Percentiles rank a stretch among this genome's conserved stretches.
These are phyloP conservation scores for Melanogrammus aeglefinus DNA, from an alignment of 2,797 vertebrate genomes.

Conservation along the genomic window DNA sequence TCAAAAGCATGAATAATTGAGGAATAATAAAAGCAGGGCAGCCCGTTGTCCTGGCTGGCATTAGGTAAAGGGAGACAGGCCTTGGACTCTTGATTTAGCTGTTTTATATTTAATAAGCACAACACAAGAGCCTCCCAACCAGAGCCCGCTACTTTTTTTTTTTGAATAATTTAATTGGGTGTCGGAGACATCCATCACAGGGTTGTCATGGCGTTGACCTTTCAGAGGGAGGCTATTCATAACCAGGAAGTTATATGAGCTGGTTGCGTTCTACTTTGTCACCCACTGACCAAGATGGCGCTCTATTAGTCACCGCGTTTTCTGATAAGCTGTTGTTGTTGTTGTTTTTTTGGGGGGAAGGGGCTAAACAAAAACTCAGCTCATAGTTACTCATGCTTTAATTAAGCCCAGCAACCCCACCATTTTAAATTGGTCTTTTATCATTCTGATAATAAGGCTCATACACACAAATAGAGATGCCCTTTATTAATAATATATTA, in stretches of 20 bases:
- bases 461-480: too few relatives aligned
- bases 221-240: constrained; percentile 78
- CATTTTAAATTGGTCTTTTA: constrained; percentile 31
- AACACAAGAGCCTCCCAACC: constrained; percentile 64
- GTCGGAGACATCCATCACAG: constrained; percentile 79
- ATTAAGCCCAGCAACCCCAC: constrained; percentile 34
- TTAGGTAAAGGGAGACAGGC: constrained; percentile 61
- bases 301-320: constrained; percentile 42
- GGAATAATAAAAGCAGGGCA: constrained; percentile 51
- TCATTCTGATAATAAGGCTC: too few relatives aligned
- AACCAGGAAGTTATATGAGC: constrained; percentile 79
- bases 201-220: constrained; percentile 82
- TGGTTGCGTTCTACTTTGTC: constrained; percentile 66
- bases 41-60: constrained; percentile 61
- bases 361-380: too few relatives aligned
- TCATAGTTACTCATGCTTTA: too few relatives aligned
- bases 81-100: constrained; percentile 76
- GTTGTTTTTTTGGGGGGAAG: too few relatives aligned
- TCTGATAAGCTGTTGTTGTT: too few relatives aligned
- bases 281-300: constrained; percentile 52
- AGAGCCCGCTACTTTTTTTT: constrained; percentile 58
- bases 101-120: constrained; percentile 83
- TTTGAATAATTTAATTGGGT: constrained; percentile 78
- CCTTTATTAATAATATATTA: too few relatives aligned
- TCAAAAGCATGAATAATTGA: constrained; percentile 78